Evolutionary conservation across 2,797 vertebrate genomes (phyloP).

Genomic region (Pseudochirops cupreus): DNA sequence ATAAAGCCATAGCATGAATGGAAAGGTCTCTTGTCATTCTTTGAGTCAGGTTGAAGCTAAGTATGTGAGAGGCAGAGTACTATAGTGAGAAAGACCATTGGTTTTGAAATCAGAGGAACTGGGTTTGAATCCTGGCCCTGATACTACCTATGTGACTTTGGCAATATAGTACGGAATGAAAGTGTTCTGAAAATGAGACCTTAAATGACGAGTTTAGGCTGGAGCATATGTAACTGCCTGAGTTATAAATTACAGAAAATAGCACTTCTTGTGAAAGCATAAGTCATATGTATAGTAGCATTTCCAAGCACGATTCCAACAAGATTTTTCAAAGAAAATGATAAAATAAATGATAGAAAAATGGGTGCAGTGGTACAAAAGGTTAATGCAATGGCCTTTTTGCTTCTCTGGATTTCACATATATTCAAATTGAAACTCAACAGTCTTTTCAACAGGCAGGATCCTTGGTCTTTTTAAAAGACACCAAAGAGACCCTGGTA

Average conservation of each 20-base stretch:
- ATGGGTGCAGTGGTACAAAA: not conserved
- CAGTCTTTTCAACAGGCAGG: slow-evolving; percentile 6
- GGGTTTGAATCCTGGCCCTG: not conserved
- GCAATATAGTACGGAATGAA: not conserved
- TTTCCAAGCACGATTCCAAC: slow-evolving; percentile 49
- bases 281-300: slow-evolving; percentile 22
- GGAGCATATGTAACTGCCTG: not conserved
- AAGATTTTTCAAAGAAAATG: slow-evolving; percentile 40
- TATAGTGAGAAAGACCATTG: not conserved
- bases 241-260: slow-evolving; percentile 49
- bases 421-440: not conserved
- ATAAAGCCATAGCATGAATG: not conserved
- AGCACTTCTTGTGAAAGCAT: slow-evolving; percentile 26
- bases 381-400: slow-evolving; percentile 41
- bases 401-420: slow-evolving; percentile 25
- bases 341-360: slow-evolving; percentile 25
- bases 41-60: not conserved
- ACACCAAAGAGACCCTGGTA: not conserved
- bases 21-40: not conserved
- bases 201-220: not conserved
- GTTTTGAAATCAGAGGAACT: not conserved
- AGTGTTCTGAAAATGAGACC: slow-evolving; percentile 30
- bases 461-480: not conserved
- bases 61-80: not conserved
- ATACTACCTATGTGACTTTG: not conserved